Evolutionary conservation across 1,140 invertebrate genomes (phyloP).

Genomic region (Drosophila takahashii): DNA sequence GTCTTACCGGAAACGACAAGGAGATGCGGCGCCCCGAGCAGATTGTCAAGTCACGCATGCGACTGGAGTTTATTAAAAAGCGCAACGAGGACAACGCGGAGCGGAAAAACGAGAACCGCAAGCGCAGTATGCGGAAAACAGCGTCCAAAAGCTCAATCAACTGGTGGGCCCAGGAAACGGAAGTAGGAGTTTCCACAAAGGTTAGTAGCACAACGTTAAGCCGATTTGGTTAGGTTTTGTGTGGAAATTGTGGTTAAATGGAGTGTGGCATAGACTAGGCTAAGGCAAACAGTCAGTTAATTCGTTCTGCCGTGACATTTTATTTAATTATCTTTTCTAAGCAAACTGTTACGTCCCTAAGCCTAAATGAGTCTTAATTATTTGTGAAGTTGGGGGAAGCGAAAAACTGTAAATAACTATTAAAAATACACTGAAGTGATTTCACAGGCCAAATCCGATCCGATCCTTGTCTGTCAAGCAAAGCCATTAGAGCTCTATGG

Average conservation of each 20-base stretch:
- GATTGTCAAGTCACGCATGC: constrained; percentile 88
- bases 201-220: background rate
- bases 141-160: constrained; percentile 40
- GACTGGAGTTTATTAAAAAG: constrained; percentile 76
- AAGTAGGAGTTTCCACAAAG: constrained; percentile 55
- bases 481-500: constrained; percentile 36
- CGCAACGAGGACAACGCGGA: constrained; percentile 66
- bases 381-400: too few species aligned
- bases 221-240: background rate
- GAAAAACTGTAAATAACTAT: too few species aligned
- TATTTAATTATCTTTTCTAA: too few species aligned
- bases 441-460: background rate
- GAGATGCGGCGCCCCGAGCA: constrained; percentile 90
- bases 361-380: too few species aligned
- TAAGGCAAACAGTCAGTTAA: too few species aligned
- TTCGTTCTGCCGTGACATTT: too few species aligned
- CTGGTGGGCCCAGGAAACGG: constrained; percentile 36
- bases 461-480: constrained; percentile 56
- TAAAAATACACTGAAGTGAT: too few species aligned
- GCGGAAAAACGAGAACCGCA: constrained; percentile 71
- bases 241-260: too few species aligned
- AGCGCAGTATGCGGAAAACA: constrained; percentile 81
- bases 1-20: constrained; percentile 76
- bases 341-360: too few species aligned
- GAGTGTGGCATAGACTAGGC: too few species aligned